Evolutionary conservation across 1,140 invertebrate genomes (phyloP).

Genomic region (Vanessa tameamea): DNA sequence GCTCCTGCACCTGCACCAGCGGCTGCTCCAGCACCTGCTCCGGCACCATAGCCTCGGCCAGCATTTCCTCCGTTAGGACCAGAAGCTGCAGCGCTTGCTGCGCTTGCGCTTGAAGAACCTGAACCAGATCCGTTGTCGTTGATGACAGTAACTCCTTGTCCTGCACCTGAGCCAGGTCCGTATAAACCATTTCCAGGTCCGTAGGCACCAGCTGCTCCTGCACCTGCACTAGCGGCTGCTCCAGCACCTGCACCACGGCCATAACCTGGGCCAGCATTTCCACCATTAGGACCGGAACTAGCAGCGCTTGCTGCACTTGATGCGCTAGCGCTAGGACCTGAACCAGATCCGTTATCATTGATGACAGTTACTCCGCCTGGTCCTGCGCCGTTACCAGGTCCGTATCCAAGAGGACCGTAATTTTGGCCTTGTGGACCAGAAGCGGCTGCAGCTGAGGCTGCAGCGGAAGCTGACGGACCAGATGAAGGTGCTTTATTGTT

Average conservation of each 20-base stretch:
- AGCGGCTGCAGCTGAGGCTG: not conserved
- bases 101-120: conserved; percentile 23
- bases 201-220: not conserved
- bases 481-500: conserved; percentile 16
- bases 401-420: not conserved
- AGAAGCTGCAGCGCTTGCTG: conserved; percentile 19
- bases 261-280: too few species aligned
- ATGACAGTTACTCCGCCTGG: not conserved
- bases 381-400: not conserved
- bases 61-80: not conserved
- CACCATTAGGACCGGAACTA: not conserved
- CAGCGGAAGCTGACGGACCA: conserved; percentile 1
- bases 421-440: conserved; percentile 16
- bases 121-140: conserved; percentile 1
- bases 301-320: not conserved
- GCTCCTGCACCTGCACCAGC: not conserved
- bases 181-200: not conserved
- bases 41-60: not conserved
- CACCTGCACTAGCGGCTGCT: conserved; percentile 1
- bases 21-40: not conserved
- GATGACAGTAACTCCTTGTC: not conserved
- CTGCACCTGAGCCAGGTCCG: not conserved
- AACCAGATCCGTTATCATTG: not conserved
- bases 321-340: not conserved
- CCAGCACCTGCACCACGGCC: too few species aligned